phyloP scores from a whole-genome alignment of 2,797 vertebrate species.

The Phalanger gymnotis region DNA sequence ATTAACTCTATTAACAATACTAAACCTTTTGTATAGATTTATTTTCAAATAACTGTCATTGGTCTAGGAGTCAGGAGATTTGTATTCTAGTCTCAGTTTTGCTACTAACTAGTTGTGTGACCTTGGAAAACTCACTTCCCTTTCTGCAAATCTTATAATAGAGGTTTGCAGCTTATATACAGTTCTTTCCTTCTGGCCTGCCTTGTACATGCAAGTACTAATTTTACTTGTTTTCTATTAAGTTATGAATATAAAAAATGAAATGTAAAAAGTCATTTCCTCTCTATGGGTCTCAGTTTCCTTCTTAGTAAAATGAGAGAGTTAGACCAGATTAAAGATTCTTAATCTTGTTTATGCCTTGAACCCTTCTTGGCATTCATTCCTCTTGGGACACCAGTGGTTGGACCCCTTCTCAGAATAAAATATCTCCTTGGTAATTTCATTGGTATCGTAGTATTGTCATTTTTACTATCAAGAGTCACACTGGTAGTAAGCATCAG shows the following conservation, averaged over 20 bases:
- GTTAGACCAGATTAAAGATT: neutral
- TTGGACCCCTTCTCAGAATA: neutral
- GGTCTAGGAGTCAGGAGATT: neutral
- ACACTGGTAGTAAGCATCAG: neutral
- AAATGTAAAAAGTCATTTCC: neutral
- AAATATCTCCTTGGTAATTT: neutral
- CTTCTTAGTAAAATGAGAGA: neutral
- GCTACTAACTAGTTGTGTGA: neutral
- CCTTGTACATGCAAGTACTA: neutral
- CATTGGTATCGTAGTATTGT: neutral
- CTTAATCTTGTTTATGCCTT: neutral
- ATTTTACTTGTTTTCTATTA: neutral
- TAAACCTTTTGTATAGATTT: neutral
- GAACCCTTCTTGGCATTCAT: too few species aligned
- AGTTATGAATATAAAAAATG: neutral
- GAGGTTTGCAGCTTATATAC: neutral
- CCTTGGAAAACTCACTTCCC: neutral
- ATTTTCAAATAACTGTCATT: neutral
- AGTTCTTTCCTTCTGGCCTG: neutral
- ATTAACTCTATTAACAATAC: neutral
- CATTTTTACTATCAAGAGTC: neutral
- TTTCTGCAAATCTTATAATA: neutral
- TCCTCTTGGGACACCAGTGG: neutral
- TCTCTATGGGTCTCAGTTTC: neutral
- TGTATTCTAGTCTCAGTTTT: neutral